Evolutionary conservation across 2,888 invertebrate species (phyloP).

Genomic region (Drosophila niveifrons): DNA sequence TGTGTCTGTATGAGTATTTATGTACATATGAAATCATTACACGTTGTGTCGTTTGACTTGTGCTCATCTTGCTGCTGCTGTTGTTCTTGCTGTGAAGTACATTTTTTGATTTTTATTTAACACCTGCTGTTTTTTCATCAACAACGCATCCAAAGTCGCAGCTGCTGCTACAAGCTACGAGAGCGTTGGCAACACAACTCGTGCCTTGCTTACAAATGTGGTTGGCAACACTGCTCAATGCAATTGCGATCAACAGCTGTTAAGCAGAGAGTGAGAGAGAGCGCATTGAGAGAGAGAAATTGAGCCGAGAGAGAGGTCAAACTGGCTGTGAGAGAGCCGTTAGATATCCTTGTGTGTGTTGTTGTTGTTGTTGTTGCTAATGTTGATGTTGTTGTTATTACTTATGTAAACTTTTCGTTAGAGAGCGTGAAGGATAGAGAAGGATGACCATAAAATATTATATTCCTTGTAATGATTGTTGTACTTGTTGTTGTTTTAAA

Average conservation of each 20-base stretch:
- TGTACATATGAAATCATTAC: slow-evolving; percentile 19
- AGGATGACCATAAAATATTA: neutral
- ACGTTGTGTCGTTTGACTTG: slow-evolving; percentile 37
- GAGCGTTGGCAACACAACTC: slow-evolving; percentile 38
- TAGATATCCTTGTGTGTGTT: slow-evolving; percentile 25
- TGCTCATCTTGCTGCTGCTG: slow-evolving; percentile 34
- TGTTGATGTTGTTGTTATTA: slow-evolving; percentile 12
- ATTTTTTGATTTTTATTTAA: slow-evolving; percentile 65
- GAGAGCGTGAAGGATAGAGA: slow-evolving; percentile 8
- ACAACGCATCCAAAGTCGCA: slow-evolving; percentile 47
- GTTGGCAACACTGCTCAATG: slow-evolving; percentile 47
- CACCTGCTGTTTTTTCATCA: slow-evolving; percentile 78
- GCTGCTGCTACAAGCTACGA: slow-evolving; percentile 36
- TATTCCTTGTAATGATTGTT: slow-evolving; percentile 32
- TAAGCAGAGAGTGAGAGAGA: neutral
- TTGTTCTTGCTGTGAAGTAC: slow-evolving; percentile 16
- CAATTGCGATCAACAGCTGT: slow-evolving; percentile 65
- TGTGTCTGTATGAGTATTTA: slow-evolving; percentile 1
- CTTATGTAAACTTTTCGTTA: slow-evolving; percentile 9
- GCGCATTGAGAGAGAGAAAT: neutral
- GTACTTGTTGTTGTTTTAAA: slow-evolving; percentile 41
- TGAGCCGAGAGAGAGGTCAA: neutral
- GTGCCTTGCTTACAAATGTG: slow-evolving; percentile 14
- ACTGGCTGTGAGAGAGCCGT: slow-evolving; percentile 1
- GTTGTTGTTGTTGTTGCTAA: slow-evolving; percentile 3